Percentiles rank a stretch among this genome's conserved stretches.
Conservation (phyloP, 2,797 vertebrate species). For the Melanotaenia pygmaea region DNA sequence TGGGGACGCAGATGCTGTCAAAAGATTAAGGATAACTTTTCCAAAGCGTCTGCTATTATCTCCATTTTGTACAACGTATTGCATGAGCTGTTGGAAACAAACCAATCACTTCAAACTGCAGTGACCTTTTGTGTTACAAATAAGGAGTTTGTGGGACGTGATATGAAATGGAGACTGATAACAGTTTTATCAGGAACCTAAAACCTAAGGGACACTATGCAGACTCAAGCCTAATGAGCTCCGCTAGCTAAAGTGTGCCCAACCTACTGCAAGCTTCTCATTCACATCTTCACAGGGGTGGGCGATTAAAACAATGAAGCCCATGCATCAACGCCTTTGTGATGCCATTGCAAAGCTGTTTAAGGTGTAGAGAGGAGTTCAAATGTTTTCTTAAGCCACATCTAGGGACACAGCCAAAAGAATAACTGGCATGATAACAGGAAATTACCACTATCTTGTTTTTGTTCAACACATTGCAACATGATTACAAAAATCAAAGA, state of each 20-base stretch:
- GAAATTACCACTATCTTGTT: background rate
- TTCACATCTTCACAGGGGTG: background rate
- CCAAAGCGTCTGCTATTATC: background rate
- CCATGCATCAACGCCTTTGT: background rate
- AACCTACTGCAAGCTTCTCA: background rate
- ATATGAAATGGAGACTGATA: background rate
- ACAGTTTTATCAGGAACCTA: background rate
- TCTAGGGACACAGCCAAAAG: constrained; percentile 31
- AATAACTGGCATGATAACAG: constrained; percentile 23
- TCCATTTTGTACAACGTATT: background rate
- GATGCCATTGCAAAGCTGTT: background rate
- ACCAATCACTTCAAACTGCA: background rate
- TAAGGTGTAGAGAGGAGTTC: background rate
- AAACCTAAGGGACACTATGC: background rate
- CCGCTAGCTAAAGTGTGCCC: background rate
- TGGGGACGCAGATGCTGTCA: background rate
- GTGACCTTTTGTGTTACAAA: background rate
- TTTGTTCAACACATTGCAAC: background rate
- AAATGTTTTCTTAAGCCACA: constrained; percentile 10
- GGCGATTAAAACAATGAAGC: background rate
- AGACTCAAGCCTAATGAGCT: background rate
- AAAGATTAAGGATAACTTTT: background rate
- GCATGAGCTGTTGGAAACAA: background rate
- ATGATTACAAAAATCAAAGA: background rate
- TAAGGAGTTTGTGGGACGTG: background rate